Conservation (phyloP, 2,888 invertebrate species). For the Hydraecia micacea region DNA sequence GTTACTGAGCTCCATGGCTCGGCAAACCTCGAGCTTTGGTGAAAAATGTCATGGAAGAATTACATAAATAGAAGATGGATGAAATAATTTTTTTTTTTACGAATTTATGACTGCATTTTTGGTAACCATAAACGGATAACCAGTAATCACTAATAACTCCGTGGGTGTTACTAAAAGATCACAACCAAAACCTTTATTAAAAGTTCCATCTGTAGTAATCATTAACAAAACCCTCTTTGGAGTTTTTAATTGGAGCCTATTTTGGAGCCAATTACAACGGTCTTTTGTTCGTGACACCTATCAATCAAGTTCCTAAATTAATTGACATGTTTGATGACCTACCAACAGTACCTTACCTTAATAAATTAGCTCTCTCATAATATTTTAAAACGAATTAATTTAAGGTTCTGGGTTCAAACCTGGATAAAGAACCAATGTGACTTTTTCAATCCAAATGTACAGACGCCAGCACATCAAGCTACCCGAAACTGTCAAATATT, state of each 20-base stretch:
- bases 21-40: too few species aligned
- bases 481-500: too few species aligned
- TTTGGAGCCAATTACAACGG: slow-evolving; percentile 19
- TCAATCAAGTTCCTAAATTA: slow-evolving; percentile 18
- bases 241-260: slow-evolving; percentile 23
- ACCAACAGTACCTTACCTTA: neutral
- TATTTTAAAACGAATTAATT: neutral
- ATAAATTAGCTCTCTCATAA: neutral
- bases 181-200: slow-evolving; percentile 8
- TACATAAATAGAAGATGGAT: too few species aligned
- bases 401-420: neutral
- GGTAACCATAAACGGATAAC: neutral
- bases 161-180: slow-evolving; percentile 1
- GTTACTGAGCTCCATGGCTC: too few species aligned
- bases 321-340: neutral
- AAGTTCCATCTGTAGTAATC: neutral
- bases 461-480: too few species aligned
- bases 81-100: too few species aligned
- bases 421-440: neutral
- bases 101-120: neutral
- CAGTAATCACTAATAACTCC: neutral
- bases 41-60: too few species aligned
- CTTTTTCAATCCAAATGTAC: neutral
- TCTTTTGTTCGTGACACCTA: neutral
- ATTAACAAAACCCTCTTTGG: slow-evolving; percentile 21